Evolutionary conservation across 2,113 vertebrate genomes (phyloP).

Genomic region (Maccullochella peelii): DNA sequence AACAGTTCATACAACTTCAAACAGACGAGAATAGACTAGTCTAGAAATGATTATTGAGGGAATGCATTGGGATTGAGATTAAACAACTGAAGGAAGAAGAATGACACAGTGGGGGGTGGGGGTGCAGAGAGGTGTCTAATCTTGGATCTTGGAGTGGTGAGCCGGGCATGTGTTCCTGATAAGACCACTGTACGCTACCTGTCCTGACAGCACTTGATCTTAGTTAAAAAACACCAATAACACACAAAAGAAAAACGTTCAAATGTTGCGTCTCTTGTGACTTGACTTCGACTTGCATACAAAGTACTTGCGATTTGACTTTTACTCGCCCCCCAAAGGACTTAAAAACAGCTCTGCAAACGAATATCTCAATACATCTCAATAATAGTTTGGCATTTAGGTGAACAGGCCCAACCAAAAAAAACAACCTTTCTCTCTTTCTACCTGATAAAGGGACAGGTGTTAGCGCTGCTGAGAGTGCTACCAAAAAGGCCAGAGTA

Average conservation of each 20-base stretch:
- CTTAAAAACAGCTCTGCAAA: background rate
- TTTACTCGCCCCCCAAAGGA: background rate
- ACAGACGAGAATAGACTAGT: background rate
- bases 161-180: background rate
- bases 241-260: background rate
- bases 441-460: slow-evolving; percentile 33
- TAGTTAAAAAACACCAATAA: background rate
- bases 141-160: slow-evolving; percentile 43
- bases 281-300: background rate
- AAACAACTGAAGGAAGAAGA: slow-evolving; percentile 7
- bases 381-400: background rate
- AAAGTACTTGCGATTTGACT: background rate
- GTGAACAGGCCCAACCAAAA: background rate
- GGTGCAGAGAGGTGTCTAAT: slow-evolving; percentile 51
- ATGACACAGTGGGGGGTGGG: slow-evolving; percentile 16
- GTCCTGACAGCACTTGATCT: background rate
- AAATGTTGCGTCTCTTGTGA: background rate
- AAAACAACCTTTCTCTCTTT: background rate
- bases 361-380: background rate
- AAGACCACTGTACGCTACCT: background rate
- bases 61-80: background rate
- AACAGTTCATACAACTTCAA: background rate
- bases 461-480: background rate
- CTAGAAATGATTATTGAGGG: background rate
- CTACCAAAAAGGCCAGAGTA: slow-evolving; percentile 13